These are phyloP conservation scores for Apolygus lucorum DNA, from an alignment of 1,140 invertebrate genomes.

Conservation along the genomic window DNA sequence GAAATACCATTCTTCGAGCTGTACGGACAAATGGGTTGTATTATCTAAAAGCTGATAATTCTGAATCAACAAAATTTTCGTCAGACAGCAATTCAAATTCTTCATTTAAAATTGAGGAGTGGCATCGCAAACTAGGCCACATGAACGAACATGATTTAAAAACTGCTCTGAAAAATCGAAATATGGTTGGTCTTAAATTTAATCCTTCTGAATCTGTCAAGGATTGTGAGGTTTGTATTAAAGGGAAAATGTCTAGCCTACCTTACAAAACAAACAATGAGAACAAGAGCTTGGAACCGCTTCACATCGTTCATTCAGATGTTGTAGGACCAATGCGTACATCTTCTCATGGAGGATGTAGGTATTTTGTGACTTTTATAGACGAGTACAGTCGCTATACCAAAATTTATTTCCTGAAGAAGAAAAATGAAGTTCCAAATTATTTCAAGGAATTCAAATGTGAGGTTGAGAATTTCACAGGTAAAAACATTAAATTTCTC, in stretches of 20 bases:
- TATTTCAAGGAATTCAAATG: slow-evolving; percentile 19
- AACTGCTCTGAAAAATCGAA: not conserved
- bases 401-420: not conserved
- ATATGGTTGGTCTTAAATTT: not conserved
- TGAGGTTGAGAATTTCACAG: slow-evolving; percentile 12
- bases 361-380: not conserved
- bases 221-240: not conserved
- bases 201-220: slow-evolving; percentile 12
- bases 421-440: not conserved
- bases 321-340: not conserved
- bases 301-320: not conserved
- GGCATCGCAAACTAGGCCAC: slow-evolving; percentile 5
- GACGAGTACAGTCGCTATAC: not conserved
- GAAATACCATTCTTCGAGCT: not conserved
- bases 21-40: not conserved
- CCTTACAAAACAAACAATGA: not conserved
- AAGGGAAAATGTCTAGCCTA: not conserved
- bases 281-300: not conserved
- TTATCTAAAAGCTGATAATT: not conserved
- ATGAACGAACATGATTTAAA: not conserved
- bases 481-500: slow-evolving; percentile 26
- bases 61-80: too few relatives aligned
- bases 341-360: not conserved
- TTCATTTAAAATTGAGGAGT: not conserved
- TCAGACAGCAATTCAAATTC: too few relatives aligned